Evolutionary conservation across 2,888 invertebrate species (phyloP).

Genomic region (Torymus tubicola): DNA sequence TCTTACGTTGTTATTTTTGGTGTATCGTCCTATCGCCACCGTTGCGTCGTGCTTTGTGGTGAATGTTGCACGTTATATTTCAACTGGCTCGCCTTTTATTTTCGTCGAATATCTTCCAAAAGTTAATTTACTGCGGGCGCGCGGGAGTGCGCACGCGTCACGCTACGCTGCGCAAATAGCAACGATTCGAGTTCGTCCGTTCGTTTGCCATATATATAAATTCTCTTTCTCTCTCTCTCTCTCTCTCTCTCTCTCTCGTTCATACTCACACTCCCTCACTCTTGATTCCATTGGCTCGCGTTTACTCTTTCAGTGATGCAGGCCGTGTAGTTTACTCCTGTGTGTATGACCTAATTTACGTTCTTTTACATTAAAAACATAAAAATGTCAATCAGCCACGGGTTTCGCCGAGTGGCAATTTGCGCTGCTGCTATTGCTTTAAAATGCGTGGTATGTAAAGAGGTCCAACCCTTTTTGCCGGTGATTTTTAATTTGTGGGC

Average conservation of each 20-base stretch:
- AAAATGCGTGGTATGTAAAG: too few relatives aligned
- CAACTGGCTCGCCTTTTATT: constrained; percentile 3
- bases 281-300: background rate
- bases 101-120: constrained; percentile 38
- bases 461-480: too few relatives aligned
- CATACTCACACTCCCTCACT: background rate
- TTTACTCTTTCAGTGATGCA: background rate
- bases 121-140: constrained; percentile 34
- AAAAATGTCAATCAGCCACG: background rate
- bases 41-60: background rate
- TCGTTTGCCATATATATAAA: background rate
- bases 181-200: background rate
- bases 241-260: too few relatives aligned
- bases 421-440: background rate
- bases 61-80: constrained; percentile 25
- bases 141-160: background rate
- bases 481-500: too few relatives aligned
- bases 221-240: background rate
- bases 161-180: constrained; percentile 37
- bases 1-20: constrained; percentile 18
- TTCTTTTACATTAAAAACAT: constrained; percentile 28
- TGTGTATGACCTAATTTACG: constrained; percentile 23
- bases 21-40: background rate
- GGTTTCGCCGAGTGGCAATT: background rate
- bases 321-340: background rate